phyloP scores from a whole-genome alignment of 2,888 invertebrate genomes.

The Drosophila pullipes region DNA sequence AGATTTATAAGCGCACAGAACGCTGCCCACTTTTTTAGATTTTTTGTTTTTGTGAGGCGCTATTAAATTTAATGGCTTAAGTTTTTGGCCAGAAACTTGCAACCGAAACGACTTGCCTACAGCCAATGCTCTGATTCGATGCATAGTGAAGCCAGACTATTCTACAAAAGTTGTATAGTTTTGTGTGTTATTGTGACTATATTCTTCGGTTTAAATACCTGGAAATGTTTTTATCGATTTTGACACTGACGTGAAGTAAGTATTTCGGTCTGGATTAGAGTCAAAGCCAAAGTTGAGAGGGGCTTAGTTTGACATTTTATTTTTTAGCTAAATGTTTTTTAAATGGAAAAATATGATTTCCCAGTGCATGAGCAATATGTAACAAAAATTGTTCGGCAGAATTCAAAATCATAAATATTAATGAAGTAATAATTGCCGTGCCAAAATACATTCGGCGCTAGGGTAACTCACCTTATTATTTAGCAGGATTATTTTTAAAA shows the following conservation, averaged over 20 bases:
- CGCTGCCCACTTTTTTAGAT: not conserved
- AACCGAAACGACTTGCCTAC: slow-evolving; percentile 41
- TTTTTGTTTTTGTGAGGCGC: slow-evolving; percentile 12
- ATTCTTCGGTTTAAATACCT: not conserved
- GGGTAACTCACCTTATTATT: no score
- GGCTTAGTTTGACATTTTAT: not conserved
- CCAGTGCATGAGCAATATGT: not conserved
- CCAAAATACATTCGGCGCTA: not conserved
- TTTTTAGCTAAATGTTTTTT: not conserved
- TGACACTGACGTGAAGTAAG: not conserved
- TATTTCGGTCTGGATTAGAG: slow-evolving; percentile 1
- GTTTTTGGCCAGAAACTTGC: slow-evolving; percentile 46
- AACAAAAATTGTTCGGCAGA: not conserved
- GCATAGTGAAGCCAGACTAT: slow-evolving; percentile 10
- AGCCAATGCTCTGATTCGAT: slow-evolving; percentile 32
- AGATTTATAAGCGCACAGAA: slow-evolving; percentile 20
- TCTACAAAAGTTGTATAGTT: slow-evolving; percentile 25
- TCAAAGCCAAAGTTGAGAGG: not conserved
- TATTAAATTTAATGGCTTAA: slow-evolving; percentile 65
- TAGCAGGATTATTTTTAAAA: not conserved
- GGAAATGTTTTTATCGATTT: slow-evolving; percentile 5
- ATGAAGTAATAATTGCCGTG: not conserved
- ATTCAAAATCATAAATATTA: not conserved
- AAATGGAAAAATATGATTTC: not conserved
- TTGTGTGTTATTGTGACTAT: slow-evolving; percentile 32